Conservation (phyloP, 2,888 invertebrate genomes). For the Sarcophaga carnaria region DNA sequence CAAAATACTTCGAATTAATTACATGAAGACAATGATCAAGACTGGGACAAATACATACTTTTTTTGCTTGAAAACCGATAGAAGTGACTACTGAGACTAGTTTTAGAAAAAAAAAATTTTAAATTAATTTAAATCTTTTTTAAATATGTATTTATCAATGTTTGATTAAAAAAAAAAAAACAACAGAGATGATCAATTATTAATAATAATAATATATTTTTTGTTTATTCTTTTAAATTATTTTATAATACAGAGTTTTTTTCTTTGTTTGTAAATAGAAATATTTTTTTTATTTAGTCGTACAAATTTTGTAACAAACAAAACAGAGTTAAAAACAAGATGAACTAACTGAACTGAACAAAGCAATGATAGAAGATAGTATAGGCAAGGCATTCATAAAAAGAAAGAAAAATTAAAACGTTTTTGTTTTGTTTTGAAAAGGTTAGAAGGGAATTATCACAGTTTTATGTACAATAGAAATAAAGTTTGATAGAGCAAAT, state of each 20-base stretch:
- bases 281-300: neutral
- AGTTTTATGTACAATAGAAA: slow-evolving; percentile 77
- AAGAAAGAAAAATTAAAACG: slow-evolving; percentile 41
- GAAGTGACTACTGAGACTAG: too few relatives aligned
- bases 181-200: neutral
- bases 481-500: too few relatives aligned
- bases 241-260: slow-evolving; percentile 76
- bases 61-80: too few relatives aligned
- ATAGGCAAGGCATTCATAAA: neutral
- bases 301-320: slow-evolving; percentile 48
- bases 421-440: slow-evolving; percentile 52
- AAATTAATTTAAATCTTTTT: too few relatives aligned
- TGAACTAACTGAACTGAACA: slow-evolving; percentile 45
- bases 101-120: too few relatives aligned
- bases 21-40: too few relatives aligned
- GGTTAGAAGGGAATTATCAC: slow-evolving; percentile 76
- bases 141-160: too few relatives aligned
- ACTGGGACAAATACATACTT: too few relatives aligned
- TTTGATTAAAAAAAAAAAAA: neutral
- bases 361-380: neutral
- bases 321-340: slow-evolving; percentile 30
- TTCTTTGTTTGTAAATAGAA: slow-evolving; percentile 48
- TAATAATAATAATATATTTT: neutral
- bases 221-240: slow-evolving; percentile 74
- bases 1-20: too few relatives aligned